phyloP scores from a whole-genome alignment of 1,140 invertebrate genomes.

The Pachypeltis micranthus region DNA sequence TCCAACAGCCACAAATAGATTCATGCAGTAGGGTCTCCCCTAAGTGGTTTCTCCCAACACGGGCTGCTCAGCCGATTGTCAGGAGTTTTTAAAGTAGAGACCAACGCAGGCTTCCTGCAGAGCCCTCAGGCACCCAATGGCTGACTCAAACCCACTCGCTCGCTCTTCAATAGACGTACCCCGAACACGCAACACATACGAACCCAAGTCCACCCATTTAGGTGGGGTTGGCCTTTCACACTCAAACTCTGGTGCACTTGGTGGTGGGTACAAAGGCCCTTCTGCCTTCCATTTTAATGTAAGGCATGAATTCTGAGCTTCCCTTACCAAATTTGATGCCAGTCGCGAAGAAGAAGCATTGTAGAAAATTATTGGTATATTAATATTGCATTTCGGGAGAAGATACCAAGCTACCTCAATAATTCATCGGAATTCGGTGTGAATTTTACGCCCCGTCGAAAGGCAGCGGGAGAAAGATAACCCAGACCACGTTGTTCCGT shows the following conservation, averaged over 20 bases:
- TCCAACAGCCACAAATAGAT: too few relatives aligned
- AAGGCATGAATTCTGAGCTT: slow-evolving; percentile 36
- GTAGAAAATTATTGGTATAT: too few relatives aligned
- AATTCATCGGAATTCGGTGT: too few relatives aligned
- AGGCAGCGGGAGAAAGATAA: too few relatives aligned
- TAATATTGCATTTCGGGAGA: too few relatives aligned
- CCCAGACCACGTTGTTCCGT: too few relatives aligned
- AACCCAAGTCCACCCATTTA: slow-evolving; percentile 46
- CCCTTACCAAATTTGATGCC: slow-evolving; percentile 62
- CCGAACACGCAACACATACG: slow-evolving; percentile 65
- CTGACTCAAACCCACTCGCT: slow-evolving; percentile 76
- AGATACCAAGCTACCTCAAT: too few relatives aligned
- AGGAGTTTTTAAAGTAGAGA: slow-evolving; percentile 39
- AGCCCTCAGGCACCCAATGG: slow-evolving; percentile 72
- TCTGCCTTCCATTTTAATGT: slow-evolving; percentile 59
- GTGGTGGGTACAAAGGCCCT: slow-evolving; percentile 60
- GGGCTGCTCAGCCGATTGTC: slow-evolving; percentile 1
- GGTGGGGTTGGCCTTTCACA: slow-evolving; percentile 65
- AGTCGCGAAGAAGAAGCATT: too few relatives aligned
- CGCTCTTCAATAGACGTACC: slow-evolving; percentile 56
- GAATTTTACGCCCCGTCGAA: too few relatives aligned
- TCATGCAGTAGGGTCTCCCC: slow-evolving; percentile 12
- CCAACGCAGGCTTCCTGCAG: slow-evolving; percentile 82
- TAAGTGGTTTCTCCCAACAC: neutral
- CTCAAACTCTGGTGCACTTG: slow-evolving; percentile 40